These are phyloP conservation scores for Unio pictorum DNA, from an alignment of 2,888 invertebrate species.

Conservation along the genomic window DNA sequence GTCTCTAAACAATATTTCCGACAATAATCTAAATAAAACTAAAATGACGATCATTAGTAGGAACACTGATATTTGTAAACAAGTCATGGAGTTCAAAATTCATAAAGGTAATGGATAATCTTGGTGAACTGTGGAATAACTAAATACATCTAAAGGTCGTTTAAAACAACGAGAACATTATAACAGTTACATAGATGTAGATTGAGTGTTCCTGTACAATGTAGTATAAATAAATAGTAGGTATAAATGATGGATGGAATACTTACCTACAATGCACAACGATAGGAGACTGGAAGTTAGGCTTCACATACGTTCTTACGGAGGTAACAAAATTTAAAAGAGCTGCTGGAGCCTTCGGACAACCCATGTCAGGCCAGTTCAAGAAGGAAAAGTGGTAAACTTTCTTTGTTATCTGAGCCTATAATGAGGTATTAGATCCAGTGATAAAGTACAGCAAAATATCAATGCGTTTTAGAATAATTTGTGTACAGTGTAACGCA, in stretches of 20 bases:
- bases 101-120: background rate
- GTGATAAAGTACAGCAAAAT: background rate
- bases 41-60: too few relatives aligned
- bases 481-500: too few relatives aligned
- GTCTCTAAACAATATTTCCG: too few relatives aligned
- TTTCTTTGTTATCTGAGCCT: conserved; percentile 69
- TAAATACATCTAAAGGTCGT: too few relatives aligned
- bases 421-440: conserved; percentile 4
- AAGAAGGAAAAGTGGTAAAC: conserved; percentile 81
- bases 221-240: background rate
- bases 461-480: background rate
- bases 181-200: background rate
- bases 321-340: conserved; percentile 79
- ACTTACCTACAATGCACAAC: conserved; percentile 82
- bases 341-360: conserved; percentile 77
- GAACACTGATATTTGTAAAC: too few relatives aligned
- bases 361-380: conserved; percentile 84
- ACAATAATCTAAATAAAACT: too few relatives aligned
- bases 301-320: conserved; percentile 75
- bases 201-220: background rate
- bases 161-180: too few relatives aligned
- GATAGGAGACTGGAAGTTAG: conserved; percentile 73
- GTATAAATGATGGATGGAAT: background rate
- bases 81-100: too few relatives aligned
- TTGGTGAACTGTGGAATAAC: too few relatives aligned